Base-by-base conservation (phyloP, 2,113 vertebrate species). In the Propithecus coquereli region DNA sequence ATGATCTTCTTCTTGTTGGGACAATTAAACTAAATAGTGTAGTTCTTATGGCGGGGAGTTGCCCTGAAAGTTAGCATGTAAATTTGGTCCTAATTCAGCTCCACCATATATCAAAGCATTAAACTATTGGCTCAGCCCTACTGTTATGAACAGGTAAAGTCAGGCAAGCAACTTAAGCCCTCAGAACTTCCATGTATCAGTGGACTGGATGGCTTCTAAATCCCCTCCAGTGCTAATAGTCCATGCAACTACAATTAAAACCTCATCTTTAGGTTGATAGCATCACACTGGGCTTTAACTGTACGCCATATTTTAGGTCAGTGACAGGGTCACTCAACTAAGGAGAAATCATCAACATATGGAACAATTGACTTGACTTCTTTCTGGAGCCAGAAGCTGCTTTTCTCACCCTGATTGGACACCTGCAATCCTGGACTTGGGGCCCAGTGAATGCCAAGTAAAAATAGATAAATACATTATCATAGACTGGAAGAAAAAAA, bases 31-130 rank as follows among this genome's bases (percentile, higher is more conserved):
- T 20, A 80, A 54, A 37, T 32, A 54, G 9, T 79, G 10, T 37
- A 74, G 11, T 80, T 80, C 40, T 91, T 47, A 59, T 30, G 16
- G n/a, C 10, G 87, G 34, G 73, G 57, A 94, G 65, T 54, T 94
- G 47, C 3, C 43, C 20, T 45, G 23, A 22, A 71, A 65, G 50
- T 52, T 47, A 68, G 40, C 30, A 7, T 86, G n/a, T 57, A 43
- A 77, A 88, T 73, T 95, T 76, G 40, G 45, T 93, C 37, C 87
- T 91, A 87, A 77, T 66, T 92, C 79, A 94, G 16, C 50, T 86
- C 82, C 25, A 43, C 32, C 30, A n/a, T 77, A 30, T 37, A 65
- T 70, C 63, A 76, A 81, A 93, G 45, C 43, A 81, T 93, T 71
- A 43, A 12, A 50, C 43, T 66, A 20, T 71, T 92, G 86, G 66